Percentiles rank a stretch among this genome's conserved stretches.
Conservation (phyloP, 2,113 vertebrate genomes). For the cat (Felis catus) region F.catus_Fca126_mat1.0 CM031411.1:77455501-77456000, state of each 20-base stretch:
- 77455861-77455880: neutral
- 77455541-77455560: neutral
- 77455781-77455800: constrained; percentile 64
- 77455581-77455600: neutral
- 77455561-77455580: neutral
- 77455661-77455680: constrained; percentile 61
- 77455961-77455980: neutral
- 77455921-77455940: neutral
- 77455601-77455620: neutral
- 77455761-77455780: constrained; percentile 62
- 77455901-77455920: neutral
- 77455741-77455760: constrained; percentile 50
- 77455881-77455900: fast-evolving
- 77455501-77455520: neutral
- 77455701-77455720: constrained; percentile 21
- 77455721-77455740: constrained; percentile 52
- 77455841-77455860: neutral
- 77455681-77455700: constrained; percentile 53
- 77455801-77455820: constrained; percentile 34
- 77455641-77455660: constrained; percentile 49
- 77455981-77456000: neutral
- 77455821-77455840: constrained; percentile 27
- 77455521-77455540: neutral
- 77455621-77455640: constrained; percentile 56
- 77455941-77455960: constrained; percentile 19